Evolutionary conservation across 2,888 invertebrate genomes (phyloP).

Genomic region (Spilosoma lubricipeda): DNA sequence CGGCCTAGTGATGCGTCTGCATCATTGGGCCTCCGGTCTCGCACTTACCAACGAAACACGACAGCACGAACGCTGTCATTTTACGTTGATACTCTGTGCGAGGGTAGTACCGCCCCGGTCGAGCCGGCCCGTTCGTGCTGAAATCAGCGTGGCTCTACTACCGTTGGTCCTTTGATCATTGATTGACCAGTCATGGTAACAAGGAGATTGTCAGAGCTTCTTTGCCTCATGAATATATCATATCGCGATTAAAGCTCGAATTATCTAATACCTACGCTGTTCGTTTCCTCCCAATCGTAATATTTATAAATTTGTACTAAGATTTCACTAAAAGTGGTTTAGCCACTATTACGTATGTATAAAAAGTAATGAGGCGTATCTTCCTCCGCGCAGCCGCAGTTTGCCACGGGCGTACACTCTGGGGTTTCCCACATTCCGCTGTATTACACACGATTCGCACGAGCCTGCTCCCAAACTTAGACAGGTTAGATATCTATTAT

Average conservation of each 20-base stretch:
- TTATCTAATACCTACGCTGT: not conserved
- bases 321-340: not conserved
- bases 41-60: too few species aligned
- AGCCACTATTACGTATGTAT: not conserved
- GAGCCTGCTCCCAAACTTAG: not conserved
- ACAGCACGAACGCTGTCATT: too few species aligned
- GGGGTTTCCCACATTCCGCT: slow-evolving; percentile 8
- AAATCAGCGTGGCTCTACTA: too few species aligned
- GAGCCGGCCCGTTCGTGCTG: too few species aligned
- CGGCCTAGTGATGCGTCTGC: too few species aligned
- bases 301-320: not conserved
- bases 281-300: not conserved
- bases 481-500: not conserved
- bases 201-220: too few species aligned
- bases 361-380: not conserved
- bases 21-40: too few species aligned
- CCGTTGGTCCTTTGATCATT: too few species aligned
- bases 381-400: not conserved
- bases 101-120: too few species aligned
- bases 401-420: not conserved
- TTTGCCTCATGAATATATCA: too few species aligned
- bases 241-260: not conserved
- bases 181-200: too few species aligned
- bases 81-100: too few species aligned
- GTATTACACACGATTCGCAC: not conserved